Evolutionary conservation across 2,113 vertebrate genomes (phyloP).

Genomic region (Nansenia antarctica): DNA sequence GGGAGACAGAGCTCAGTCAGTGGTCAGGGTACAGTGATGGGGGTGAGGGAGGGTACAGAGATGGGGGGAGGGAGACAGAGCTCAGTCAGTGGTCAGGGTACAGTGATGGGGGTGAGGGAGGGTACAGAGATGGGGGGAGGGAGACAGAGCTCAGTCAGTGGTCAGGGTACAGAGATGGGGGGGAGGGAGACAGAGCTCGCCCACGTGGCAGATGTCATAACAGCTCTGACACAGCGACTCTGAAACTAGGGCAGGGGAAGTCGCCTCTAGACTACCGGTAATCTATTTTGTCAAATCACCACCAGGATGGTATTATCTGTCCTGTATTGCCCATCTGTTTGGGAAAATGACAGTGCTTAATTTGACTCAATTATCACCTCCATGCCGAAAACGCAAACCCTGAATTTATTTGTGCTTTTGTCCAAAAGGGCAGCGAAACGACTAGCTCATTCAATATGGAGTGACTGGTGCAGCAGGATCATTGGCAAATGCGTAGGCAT

Average conservation of each 20-base stretch:
- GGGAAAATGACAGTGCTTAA: constrained; percentile 23
- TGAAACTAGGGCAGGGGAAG: neutral
- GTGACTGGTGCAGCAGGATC: constrained; percentile 17
- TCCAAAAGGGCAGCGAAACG: constrained; percentile 1
- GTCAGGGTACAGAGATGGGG: neutral
- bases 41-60: neutral
- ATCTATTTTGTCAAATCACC: constrained; percentile 1
- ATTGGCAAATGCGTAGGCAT: constrained; percentile 22
- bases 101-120: neutral
- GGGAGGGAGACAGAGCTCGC: too few relatives aligned
- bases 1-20: too few relatives aligned
- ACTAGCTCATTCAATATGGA: constrained; percentile 14
- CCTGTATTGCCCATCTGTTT: constrained; percentile 7
- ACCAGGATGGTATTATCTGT: neutral
- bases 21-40: neutral
- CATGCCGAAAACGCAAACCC: constrained; percentile 6
- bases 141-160: too few relatives aligned
- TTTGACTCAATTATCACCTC: constrained; percentile 36
- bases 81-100: neutral
- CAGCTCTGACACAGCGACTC: neutral
- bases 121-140: too few relatives aligned
- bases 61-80: too few relatives aligned
- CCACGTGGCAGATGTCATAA: constrained; percentile 17
- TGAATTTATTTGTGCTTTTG: constrained; percentile 6
- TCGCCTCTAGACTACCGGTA: neutral